Evolutionary conservation across 2,797 vertebrate species (phyloP).

Genomic region (Parambassis ranga): DNA sequence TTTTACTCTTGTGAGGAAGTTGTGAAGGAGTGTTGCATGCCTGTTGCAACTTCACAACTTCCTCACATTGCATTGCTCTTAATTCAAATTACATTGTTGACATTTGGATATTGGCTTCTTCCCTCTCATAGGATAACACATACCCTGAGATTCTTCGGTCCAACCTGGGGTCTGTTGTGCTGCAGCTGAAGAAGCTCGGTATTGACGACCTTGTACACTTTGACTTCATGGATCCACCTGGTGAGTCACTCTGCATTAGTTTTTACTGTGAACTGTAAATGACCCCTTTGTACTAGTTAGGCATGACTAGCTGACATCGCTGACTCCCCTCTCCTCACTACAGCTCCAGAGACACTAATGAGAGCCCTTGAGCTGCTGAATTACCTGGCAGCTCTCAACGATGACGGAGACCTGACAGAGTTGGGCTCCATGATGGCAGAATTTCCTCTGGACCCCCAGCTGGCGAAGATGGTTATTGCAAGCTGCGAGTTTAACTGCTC

Average conservation of each 20-base stretch:
- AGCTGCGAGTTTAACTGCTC: conserved; percentile 99
- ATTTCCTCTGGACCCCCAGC: conserved; percentile 96
- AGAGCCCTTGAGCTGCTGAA: conserved; percentile 97
- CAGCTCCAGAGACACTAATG: conserved; percentile 99
- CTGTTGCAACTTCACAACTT: no score
- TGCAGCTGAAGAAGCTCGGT: conserved; percentile 98
- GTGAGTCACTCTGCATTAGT: conserved; percentile 67
- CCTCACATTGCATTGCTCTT: no score
- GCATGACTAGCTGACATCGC: background rate
- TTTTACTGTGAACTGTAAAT: background rate
- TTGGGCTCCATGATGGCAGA: conserved; percentile 99
- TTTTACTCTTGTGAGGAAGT: no score
- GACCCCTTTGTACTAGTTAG: background rate
- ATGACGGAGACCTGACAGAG: conserved; percentile 98
- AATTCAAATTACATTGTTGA: no score
- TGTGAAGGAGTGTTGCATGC: no score
- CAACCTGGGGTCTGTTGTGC: conserved; percentile 96
- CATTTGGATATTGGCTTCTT: no score
- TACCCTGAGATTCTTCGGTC: conserved; percentile 98
- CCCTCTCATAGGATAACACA: conserved; percentile 91
- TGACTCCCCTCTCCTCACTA: background rate
- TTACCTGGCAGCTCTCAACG: conserved; percentile 97
- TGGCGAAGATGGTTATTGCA: conserved; percentile 99
- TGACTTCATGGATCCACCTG: conserved; percentile 99
- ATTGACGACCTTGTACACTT: conserved; percentile 99